These are phyloP conservation scores for Anguilla anguilla DNA, from an alignment of 2,797 vertebrate genomes.

Conservation along the genomic window DNA sequence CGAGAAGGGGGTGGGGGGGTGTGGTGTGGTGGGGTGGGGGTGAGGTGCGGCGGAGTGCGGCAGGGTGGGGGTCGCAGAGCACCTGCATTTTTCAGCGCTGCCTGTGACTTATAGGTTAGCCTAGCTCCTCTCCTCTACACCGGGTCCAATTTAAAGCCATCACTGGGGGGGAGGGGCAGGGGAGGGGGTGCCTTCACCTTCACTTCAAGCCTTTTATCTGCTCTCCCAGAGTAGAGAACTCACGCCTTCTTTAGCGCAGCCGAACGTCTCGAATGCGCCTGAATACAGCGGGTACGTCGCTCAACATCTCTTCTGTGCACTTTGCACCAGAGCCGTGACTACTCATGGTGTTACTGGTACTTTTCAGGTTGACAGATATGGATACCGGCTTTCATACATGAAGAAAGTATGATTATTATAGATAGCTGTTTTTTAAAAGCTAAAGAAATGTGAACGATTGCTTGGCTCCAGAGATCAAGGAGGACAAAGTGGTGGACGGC, in stretches of 20 bases:
- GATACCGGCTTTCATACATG: neutral
- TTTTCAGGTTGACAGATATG: neutral
- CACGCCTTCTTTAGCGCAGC: neutral
- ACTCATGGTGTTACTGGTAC: neutral
- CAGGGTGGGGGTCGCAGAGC: neutral
- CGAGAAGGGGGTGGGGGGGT: neutral
- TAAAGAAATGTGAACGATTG: neutral
- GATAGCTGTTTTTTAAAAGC: neutral
- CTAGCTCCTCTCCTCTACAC: neutral
- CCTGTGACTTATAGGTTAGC: constrained; percentile 31
- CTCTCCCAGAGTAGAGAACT: neutral
- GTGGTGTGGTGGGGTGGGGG: neutral
- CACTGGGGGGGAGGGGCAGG: neutral
- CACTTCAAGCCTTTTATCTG: constrained; percentile 13
- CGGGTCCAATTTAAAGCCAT: constrained; percentile 25
- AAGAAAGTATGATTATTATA: neutral
- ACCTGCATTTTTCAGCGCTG: constrained; percentile 31
- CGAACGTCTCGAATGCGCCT: neutral
- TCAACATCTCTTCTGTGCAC: neutral
- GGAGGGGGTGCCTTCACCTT: constrained; percentile 5
- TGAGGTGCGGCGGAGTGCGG: neutral
- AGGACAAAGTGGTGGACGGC: neutral
- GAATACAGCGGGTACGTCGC: neutral
- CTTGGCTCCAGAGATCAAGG: neutral
- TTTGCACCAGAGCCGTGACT: neutral